Percentiles rank a stretch among this genome's conserved stretches.
Evolutionary conservation across 2,797 vertebrate genomes (phyloP).

Genomic region (Pangasius mekongensis): DNA sequence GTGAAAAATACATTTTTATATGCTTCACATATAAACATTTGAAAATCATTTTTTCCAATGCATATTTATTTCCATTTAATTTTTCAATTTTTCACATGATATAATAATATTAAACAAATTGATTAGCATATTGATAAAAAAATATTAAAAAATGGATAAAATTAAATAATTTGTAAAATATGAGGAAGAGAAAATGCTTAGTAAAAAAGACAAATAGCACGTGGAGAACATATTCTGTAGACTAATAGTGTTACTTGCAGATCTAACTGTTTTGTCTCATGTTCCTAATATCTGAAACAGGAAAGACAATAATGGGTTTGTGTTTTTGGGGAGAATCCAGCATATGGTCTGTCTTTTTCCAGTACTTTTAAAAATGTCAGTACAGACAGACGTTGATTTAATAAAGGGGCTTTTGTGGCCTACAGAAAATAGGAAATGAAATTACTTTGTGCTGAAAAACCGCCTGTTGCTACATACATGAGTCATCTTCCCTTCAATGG

Average conservation of each 20-base stretch:
- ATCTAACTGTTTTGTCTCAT: background rate
- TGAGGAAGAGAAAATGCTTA: background rate
- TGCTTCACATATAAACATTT: too few species aligned
- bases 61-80: background rate
- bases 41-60: background rate
- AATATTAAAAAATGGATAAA: background rate
- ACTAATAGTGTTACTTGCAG: background rate
- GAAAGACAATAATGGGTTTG: background rate
- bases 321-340: conserved; percentile 8
- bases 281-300: background rate
- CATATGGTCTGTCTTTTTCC: background rate
- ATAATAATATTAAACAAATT: background rate
- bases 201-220: background rate
- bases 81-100: background rate
- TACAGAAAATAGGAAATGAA: conserved; percentile 38
- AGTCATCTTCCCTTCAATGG: background rate
- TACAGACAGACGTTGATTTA: conserved; percentile 11
- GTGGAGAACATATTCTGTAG: background rate
- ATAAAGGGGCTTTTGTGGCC: conserved; percentile 10
- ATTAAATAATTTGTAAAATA: background rate
- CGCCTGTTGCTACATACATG: conserved; percentile 5
- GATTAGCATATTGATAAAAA: background rate
- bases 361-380: background rate
- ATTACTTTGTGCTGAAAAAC: background rate
- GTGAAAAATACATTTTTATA: too few species aligned